Conservation (phyloP, 1,140 invertebrate species). For the Orius laevigatus region DNA sequence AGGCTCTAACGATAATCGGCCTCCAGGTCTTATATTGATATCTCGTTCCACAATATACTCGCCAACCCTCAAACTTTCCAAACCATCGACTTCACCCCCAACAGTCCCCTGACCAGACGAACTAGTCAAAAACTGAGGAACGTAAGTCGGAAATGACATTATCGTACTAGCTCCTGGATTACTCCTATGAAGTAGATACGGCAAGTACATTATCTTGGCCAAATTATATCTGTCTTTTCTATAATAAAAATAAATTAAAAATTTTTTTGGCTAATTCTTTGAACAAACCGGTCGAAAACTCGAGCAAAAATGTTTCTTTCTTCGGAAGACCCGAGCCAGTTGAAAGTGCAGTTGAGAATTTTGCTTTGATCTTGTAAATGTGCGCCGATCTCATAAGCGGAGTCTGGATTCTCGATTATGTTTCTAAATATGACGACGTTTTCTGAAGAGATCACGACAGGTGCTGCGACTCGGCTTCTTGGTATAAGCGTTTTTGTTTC, state of each 20-base stretch:
- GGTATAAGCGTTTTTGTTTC: conserved; percentile 53
- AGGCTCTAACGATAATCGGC: conserved; percentile 67
- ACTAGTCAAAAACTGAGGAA: conserved; percentile 53
- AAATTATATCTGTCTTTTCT: conserved; percentile 83
- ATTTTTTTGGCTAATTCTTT: background rate
- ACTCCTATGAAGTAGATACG: conserved; percentile 66
- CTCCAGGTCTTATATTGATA: conserved; percentile 77
- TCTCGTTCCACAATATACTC: conserved; percentile 77
- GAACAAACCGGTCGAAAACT: conserved; percentile 56
- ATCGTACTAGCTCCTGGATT: conserved; percentile 67
- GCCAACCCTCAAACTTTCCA: conserved; percentile 55
- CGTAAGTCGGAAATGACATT: conserved; percentile 49
- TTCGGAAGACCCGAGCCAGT: conserved; percentile 74
- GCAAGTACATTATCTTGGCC: conserved; percentile 70
- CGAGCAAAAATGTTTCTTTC: conserved; percentile 62
- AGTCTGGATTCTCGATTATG: conserved; percentile 78
- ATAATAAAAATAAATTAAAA: conserved; percentile 23
- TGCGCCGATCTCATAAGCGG: conserved; percentile 85
- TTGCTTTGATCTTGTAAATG: conserved; percentile 88
- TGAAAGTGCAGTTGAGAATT: conserved; percentile 82
- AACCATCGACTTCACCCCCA: conserved; percentile 77
- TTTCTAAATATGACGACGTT: conserved; percentile 85
- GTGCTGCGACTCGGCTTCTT: conserved; percentile 72
- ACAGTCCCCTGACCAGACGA: conserved; percentile 41
- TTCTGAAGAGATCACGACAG: conserved; percentile 74